Base-by-base conservation (phyloP, 2,888 invertebrate genomes). In the Lochmaea crataegi region DNA sequence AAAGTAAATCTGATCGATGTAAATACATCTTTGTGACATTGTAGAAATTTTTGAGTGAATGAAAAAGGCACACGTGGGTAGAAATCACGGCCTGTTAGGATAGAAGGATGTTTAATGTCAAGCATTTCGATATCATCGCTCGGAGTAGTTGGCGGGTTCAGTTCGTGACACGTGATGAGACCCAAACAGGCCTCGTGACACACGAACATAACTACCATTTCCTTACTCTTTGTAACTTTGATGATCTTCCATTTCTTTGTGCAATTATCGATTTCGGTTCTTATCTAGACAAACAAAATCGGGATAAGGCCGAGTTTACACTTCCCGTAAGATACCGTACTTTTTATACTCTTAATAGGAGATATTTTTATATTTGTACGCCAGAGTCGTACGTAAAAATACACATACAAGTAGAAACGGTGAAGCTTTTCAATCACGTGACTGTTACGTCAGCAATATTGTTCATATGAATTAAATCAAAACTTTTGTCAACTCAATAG, bases 91-190 rank as follows among this genome's bases (percentile, higher is more conserved):
- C 75, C 80, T 80, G 79, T 75, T 80, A 60, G 72, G 67, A 56
- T 64, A 78, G 79, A 80, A 79, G 80, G 81, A 83, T 85, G 84
- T 85, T 83, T 81, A 83, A 83, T 84, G 85, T 85, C 85, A 84
- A 82, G 83, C 80, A 81, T 80, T 79, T 78, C 80, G 83, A 84
- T 84, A 84, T 82, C 82, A 81, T 74, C 68, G 77, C 76, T 77
- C 41, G 53, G 48, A 73, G 73, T 74, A 80, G 81, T 79, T 80
- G 79, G 81, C 80, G 83, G 81, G 84, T 84, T 83, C 82, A 83
- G 75, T 80, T 85, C 85, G 85, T 85, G 85, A 85, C 85, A 84
- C 84, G 83, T 85, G 85, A 85, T 83, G 83, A 81, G 82, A 83
- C 82, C 79, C 79, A 81, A 82, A 69, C 69, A 81, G 80, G 80